Evolutionary conservation across 2,797 vertebrate genomes (phyloP).

Genomic region (Phalloptychus januarius): DNA sequence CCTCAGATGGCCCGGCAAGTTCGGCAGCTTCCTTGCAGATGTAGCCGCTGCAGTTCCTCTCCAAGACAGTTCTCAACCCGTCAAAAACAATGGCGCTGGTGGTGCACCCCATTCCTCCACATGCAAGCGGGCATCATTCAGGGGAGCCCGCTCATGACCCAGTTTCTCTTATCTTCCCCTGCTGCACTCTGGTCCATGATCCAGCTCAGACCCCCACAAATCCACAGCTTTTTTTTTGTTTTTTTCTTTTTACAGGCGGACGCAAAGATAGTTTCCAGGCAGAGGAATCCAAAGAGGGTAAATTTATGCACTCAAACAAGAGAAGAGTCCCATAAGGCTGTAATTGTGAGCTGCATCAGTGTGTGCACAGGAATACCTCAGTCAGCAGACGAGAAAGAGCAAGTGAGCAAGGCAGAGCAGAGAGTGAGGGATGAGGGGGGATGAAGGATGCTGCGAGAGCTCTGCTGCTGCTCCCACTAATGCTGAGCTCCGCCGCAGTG

Average conservation of each 20-base stretch:
- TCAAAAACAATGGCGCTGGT: constrained; percentile 92
- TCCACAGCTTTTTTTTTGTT: constrained; percentile 27
- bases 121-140: constrained; percentile 77
- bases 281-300: constrained; percentile 35
- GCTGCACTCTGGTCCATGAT: constrained; percentile 59
- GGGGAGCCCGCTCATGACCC: constrained; percentile 62
- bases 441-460: constrained; percentile 72
- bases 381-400: constrained; percentile 70
- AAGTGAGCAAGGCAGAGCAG: constrained; percentile 54
- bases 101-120: constrained; percentile 93
- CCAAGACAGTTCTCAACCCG: constrained; percentile 90
- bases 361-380: constrained; percentile 65
- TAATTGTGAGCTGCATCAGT: constrained; percentile 46
- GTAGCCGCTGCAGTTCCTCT: constrained; percentile 93
- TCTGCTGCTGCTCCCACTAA: constrained; percentile 69
- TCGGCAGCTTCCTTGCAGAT: constrained; percentile 90
- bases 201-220: constrained; percentile 46
- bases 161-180: constrained; percentile 51
- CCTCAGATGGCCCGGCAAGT: constrained; percentile 83
- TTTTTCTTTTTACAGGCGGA: constrained; percentile 25
- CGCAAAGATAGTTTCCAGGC: constrained; percentile 21
- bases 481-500: constrained; percentile 55
- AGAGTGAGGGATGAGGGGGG: constrained; percentile 61
- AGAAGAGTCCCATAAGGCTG: constrained; percentile 20
- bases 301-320: constrained; percentile 33